Conservation (phyloP, 53 echinoderm and acorn worm genomes). For the Temnopleurus reevesii region DNA sequence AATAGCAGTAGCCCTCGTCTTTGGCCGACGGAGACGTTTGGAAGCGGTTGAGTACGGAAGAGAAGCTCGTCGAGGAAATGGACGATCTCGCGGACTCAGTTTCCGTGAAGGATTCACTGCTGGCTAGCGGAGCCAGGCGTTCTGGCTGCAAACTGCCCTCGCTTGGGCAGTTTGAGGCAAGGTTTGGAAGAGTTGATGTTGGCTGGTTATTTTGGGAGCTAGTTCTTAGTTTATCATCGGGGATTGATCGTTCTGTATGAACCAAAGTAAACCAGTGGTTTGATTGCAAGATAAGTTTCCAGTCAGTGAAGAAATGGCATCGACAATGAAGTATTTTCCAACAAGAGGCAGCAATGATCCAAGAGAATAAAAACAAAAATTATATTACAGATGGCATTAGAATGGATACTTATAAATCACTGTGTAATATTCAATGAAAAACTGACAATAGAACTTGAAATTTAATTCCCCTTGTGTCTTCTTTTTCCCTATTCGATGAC, state of each 20-base stretch:
- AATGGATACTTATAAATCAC: too few species aligned
- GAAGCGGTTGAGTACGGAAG: conserved; percentile 42
- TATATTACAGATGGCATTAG: too few species aligned
- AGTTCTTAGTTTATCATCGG: conserved; percentile 41
- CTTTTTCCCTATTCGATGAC: too few species aligned
- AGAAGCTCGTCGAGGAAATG: conserved; percentile 45
- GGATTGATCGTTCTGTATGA: background rate
- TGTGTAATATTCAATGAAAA: too few species aligned
- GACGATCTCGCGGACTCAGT: conserved; percentile 66
- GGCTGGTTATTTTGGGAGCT: background rate
- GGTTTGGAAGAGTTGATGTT: background rate
- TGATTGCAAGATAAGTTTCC: background rate
- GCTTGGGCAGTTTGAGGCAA: conserved; percentile 19
- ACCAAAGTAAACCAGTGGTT: background rate
- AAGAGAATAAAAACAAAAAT: too few species aligned
- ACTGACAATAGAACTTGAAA: too few species aligned
- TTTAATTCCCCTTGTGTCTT: too few species aligned
- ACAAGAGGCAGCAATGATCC: too few species aligned
- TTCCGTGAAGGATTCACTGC: conserved; percentile 84
- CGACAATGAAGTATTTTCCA: too few species aligned
- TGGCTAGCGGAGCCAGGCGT: conserved; percentile 79
- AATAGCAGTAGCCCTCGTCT: conserved; percentile 91
- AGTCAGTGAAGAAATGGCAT: too few species aligned
- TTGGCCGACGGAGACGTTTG: background rate
- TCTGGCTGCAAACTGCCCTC: conserved; percentile 9